Evolutionary conservation across 2,113 vertebrate genomes (phyloP).

Genomic region (Dipodomys spectabilis): DNA sequence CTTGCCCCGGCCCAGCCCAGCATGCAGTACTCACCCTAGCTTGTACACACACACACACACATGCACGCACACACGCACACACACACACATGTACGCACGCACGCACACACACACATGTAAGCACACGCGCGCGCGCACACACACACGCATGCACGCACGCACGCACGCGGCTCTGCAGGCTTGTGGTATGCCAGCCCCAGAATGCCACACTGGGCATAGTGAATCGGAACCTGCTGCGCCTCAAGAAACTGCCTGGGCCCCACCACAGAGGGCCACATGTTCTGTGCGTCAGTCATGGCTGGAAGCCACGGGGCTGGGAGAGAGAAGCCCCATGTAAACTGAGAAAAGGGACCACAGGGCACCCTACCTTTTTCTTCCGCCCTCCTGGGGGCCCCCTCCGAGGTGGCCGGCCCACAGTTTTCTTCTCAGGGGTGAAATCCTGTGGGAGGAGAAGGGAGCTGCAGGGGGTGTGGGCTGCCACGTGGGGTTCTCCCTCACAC

Average conservation of each 20-base stretch:
- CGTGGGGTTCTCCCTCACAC: no score
- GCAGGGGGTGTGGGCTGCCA: accelerated
- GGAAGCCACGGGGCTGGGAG: background rate
- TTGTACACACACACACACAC: background rate
- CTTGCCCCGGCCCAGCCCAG: no score
- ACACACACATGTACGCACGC: no score
- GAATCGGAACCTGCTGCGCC: no score
- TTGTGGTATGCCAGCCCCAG: background rate
- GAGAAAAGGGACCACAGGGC: accelerated
- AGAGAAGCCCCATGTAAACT: no score
- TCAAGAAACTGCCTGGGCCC: background rate
- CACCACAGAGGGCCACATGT: background rate
- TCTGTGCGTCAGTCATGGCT: no score
- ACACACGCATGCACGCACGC: no score
- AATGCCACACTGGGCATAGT: background rate
- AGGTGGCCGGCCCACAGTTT: constrained; percentile 82
- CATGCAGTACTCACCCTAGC: no score
- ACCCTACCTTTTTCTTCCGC: constrained; percentile 88
- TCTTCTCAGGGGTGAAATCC: constrained; percentile 98
- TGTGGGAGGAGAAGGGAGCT: constrained; percentile 67
- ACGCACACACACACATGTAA: background rate
- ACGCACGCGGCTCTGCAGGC: background rate
- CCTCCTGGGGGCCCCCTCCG: constrained; percentile 84
- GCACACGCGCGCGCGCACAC: background rate
- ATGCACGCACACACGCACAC: background rate